Evolutionary conservation across 2,888 invertebrate genomes (phyloP), one percentile per base, ranked within the genome.

Genomic region (Zaprionus lineosus): DNA sequence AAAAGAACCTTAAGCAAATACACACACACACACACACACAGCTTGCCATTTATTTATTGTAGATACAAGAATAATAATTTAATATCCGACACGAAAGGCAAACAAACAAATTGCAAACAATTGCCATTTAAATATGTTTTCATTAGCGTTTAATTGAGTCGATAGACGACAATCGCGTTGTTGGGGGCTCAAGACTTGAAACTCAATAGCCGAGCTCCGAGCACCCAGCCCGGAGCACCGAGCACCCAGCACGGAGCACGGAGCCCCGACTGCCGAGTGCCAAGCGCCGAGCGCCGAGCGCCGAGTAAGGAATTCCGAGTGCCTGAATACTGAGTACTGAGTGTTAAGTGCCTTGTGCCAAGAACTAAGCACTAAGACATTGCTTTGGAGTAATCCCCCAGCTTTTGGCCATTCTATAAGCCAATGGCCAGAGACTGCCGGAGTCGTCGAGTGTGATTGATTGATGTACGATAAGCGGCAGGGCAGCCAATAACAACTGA

Each of bases 391-490:
- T n/a, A n/a, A n/a, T n/a, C n/a, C n/a, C n/a, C n/a, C n/a, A n/a
- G n/a, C n/a, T 57, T 50, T 65, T 26, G 56, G 53, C 9, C 43
- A 40, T 48, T 26, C 21, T 51, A 56, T 48, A 56, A 51, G 51
- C 65, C 68, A 68, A 68, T 64, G 71, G 55, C 51, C 72, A 59
- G 71, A 59, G 71, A 65, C 71, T 69, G 69, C 65, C 63, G 72
- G 60, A 40, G 43, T 47, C 56, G 50, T 59, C 56, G 58, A 73
- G 58, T 74, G 82, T 75, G 74, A 72, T 75, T 81, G 74, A 75
- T 75, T 76, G 68, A 76, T 75, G 59, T 50, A 64, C 61, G 81
- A 81, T 75, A 76, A 68, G 68, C 60, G 50, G 57, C 69, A 60
- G 68, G 64, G 67, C 64, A 29, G 15, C 21, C 52, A 31, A 28